Conservation (phyloP, 2,113 vertebrate species). For the Coptodon rendalli region DNA sequence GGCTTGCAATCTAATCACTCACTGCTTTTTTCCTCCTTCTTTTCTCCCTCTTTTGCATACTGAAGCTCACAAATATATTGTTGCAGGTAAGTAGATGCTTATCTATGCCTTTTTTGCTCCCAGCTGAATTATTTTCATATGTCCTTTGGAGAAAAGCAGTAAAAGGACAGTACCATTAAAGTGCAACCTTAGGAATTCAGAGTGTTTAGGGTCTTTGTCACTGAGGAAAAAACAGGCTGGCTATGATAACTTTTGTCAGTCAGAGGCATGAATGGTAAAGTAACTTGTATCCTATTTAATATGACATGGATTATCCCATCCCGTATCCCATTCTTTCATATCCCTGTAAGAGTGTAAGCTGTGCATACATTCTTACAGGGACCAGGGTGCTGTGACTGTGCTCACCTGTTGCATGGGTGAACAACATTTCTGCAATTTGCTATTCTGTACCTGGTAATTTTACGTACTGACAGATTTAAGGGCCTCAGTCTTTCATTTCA, state of each 20-base stretch:
- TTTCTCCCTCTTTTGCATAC: slow-evolving; percentile 56
- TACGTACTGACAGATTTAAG: neutral
- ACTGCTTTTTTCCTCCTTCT: slow-evolving; percentile 30
- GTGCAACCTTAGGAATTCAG: neutral
- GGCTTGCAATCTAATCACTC: neutral
- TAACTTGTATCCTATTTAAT: neutral
- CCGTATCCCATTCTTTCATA: neutral
- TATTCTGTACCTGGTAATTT: neutral
- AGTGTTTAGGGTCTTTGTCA: neutral
- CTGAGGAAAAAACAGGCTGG: neutral
- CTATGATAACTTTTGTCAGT: neutral
- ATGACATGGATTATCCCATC: neutral
- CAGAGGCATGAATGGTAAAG: neutral
- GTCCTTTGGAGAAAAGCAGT: neutral
- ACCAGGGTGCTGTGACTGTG: neutral
- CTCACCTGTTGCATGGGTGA: neutral
- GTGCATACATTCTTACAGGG: neutral
- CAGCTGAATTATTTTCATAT: neutral
- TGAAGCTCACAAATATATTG: slow-evolving; percentile 82
- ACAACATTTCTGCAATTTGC: neutral
- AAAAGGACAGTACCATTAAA: neutral
- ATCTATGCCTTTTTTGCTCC: neutral
- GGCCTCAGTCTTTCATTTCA: neutral
- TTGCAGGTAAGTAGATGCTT: slow-evolving; percentile 77
- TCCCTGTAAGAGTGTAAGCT: neutral